Base-by-base conservation (phyloP, 2,113 vertebrate species). In the Columba janthina region DNA sequence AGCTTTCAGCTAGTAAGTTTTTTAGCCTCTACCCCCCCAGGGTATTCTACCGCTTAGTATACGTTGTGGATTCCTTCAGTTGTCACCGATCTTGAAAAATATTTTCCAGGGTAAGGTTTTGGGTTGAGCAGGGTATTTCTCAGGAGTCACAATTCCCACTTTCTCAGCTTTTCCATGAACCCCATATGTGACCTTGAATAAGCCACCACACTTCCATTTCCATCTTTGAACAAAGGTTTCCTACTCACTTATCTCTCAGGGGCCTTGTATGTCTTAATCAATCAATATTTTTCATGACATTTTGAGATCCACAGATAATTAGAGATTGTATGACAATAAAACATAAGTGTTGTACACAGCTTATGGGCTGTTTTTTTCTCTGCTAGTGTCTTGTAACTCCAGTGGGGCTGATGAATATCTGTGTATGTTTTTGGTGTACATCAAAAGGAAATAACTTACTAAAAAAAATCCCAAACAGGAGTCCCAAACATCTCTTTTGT, bases 301-400 rank as follows among this genome's bases (percentile, higher is more conserved):
- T 88, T 91, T 91, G 42, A 94, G 82, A 88, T 88, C 78, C 42
- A 62, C 42, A 66, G 66, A 91, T 93, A 88, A 91, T 94, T 93
- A 87, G 70, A 87, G 57, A 70, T 67, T 85, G 56, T 79, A 36
- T 4, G 1, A 85, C 71, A 92, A 90, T 73, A 76, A 89, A 94
- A 80, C 1, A 0, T 24, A 83, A 46, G 10, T 88, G 54, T 21
- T 51, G 40, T 72, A 83, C 31, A 50, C 19, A 88, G 28, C 20
- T 89, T 78, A 62, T 18, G 38, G 24, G 20, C 5, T 48, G 20
- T 22, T 64, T 53, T 67, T 42, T 5, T 2, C 3, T 10, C 5
- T 10, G 3, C 7, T 5, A 28, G 31, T 11, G 26, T 61, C 57
- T 64, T 46, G 31, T 25, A 44, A 17, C 6, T 40, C 40, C 20